phyloP scores from a whole-genome alignment of 2,888 invertebrate genomes.

The Ochropleura leucogaster region DNA sequence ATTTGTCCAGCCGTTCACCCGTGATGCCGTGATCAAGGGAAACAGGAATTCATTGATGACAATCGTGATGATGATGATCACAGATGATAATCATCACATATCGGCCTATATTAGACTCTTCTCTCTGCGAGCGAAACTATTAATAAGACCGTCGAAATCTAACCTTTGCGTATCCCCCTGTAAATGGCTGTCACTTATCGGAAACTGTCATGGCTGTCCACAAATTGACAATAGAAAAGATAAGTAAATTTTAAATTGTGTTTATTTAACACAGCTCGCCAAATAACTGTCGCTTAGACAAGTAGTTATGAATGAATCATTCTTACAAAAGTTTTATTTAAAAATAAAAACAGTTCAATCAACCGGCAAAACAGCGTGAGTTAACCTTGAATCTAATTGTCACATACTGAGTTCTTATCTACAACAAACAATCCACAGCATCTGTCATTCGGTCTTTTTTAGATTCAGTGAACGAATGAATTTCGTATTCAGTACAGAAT shows the following conservation, averaged over 20 bases:
- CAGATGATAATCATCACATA: too few relatives aligned
- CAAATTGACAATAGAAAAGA: slow-evolving; percentile 1
- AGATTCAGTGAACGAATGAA: slow-evolving; percentile 34
- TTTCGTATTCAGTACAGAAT: slow-evolving; percentile 38
- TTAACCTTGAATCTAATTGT: slow-evolving; percentile 47
- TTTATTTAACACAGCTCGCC: slow-evolving; percentile 11
- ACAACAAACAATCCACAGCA: slow-evolving; percentile 50
- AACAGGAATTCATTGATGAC: too few relatives aligned
- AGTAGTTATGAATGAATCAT: slow-evolving; percentile 10
- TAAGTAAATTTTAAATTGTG: slow-evolving; percentile 12
- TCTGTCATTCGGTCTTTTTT: slow-evolving; percentile 58
- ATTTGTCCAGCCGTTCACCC: too few relatives aligned
- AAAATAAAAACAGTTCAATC: slow-evolving; percentile 25
- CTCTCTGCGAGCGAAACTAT: not conserved
- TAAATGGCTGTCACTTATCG: not conserved
- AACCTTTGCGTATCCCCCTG: not conserved
- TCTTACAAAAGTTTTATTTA: slow-evolving; percentile 1
- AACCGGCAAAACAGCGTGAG: slow-evolving; percentile 12
- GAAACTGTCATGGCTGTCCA: not conserved
- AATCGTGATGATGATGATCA: too few relatives aligned
- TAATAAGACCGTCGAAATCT: not conserved
- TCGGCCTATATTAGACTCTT: too few relatives aligned
- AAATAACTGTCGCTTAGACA: not conserved
- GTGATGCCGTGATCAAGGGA: too few relatives aligned
- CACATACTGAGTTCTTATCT: slow-evolving; percentile 50